Conservation (phyloP, 2,113 vertebrate species). For the Symphodus melops region DNA sequence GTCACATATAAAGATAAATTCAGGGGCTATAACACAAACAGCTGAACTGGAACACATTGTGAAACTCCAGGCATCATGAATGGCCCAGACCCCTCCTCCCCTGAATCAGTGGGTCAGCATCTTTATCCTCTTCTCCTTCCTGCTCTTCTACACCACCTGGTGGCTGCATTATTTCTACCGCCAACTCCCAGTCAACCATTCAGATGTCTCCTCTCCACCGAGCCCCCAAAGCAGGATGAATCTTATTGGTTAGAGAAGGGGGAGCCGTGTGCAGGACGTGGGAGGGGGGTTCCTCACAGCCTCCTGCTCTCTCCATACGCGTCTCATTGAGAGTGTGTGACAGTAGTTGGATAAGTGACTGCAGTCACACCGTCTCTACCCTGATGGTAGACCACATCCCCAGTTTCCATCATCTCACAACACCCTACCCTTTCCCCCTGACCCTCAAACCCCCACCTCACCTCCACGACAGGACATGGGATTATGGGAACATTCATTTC, state of each 20-base stretch:
- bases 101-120: slow-evolving; percentile 58
- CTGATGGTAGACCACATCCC: slow-evolving; percentile 32
- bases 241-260: slow-evolving; percentile 66
- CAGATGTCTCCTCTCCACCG: slow-evolving; percentile 47
- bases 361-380: slow-evolving; percentile 54
- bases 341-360: slow-evolving; percentile 51
- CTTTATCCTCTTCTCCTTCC: slow-evolving; percentile 8
- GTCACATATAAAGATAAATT: not conserved
- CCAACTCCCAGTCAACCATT: slow-evolving; percentile 61
- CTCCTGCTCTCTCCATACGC: slow-evolving; percentile 31
- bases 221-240: slow-evolving; percentile 59
- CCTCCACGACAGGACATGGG: slow-evolving; percentile 39
- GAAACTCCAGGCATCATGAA: slow-evolving; percentile 19
- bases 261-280: slow-evolving; percentile 17
- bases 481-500: slow-evolving; percentile 57
- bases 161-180: slow-evolving; percentile 33
- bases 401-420: slow-evolving; percentile 14
- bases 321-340: slow-evolving; percentile 61
- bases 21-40: not conserved
- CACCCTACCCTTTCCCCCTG: not conserved
- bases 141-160: slow-evolving; percentile 26
- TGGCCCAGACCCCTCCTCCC: not conserved
- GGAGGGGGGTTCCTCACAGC: slow-evolving; percentile 40
- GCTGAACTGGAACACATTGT: not conserved
- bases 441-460: not conserved